phyloP scores from a whole-genome alignment of 92 coral and sea anemone species.

The Zoanthus sansibaricus region DNA sequence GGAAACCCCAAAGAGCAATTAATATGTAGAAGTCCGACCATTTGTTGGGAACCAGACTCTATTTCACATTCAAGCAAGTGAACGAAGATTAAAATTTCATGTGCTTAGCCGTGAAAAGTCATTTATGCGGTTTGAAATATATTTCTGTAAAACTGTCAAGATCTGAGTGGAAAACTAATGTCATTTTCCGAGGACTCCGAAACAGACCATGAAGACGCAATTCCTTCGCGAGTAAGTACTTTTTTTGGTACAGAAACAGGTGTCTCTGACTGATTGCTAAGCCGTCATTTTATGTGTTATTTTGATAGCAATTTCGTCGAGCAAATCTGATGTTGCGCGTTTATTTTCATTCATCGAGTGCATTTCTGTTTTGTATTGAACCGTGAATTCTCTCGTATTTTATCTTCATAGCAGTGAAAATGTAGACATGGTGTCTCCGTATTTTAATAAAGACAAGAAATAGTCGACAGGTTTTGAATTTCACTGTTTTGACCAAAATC shows the following conservation, averaged over 20 bases:
- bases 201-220: constrained; percentile 13
- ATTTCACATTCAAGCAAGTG: constrained; percentile 74
- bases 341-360: not conserved
- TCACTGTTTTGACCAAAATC: constrained; percentile 18
- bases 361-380: not conserved
- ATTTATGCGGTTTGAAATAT: constrained; percentile 34
- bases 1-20: constrained; percentile 45
- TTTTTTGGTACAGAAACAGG: not conserved
- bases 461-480: not conserved
- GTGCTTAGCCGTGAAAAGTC: constrained; percentile 66
- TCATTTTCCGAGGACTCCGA: constrained; percentile 40
- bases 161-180: constrained; percentile 33
- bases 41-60: constrained; percentile 61
- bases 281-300: not conserved
- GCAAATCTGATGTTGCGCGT: not conserved
- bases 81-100: constrained; percentile 85
- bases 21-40: constrained; percentile 40
- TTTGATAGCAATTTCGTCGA: not conserved
- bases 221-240: constrained; percentile 40
- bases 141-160: constrained; percentile 15
- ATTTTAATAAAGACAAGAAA: not conserved
- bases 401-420: not conserved
- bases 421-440: not conserved
- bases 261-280: not conserved
- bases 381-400: not conserved